Conservation (phyloP, 2,113 vertebrate species). For the Craseonycteris thonglongyai region DNA sequence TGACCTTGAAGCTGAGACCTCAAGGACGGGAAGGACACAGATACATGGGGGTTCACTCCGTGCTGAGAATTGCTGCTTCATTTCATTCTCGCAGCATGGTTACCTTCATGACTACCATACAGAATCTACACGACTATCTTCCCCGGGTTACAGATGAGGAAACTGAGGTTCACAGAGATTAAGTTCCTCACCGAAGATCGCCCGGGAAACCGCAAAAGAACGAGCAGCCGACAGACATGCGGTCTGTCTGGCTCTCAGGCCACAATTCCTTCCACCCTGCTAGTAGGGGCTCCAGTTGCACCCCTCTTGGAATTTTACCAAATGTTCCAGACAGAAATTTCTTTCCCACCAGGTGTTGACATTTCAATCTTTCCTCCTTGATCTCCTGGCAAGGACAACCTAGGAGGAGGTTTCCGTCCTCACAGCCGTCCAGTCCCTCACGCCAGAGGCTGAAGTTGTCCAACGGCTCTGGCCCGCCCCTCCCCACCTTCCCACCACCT, state of each 20-base stretch:
- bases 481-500: not conserved
- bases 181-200: not conserved
- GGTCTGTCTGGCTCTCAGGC: not conserved
- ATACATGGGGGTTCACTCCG: not conserved
- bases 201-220: not conserved
- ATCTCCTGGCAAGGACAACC: not conserved
- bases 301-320: not conserved
- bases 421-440: fast-evolving
- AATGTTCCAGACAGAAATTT: not conserved
- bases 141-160: not conserved
- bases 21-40: no score
- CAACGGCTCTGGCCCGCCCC: not conserved
- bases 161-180: not conserved
- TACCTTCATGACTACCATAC: not conserved
- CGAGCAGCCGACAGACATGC: not conserved
- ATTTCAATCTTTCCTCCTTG: not conserved
- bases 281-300: not conserved
- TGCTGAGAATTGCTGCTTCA: not conserved
- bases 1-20: not conserved
- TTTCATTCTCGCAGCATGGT: not conserved
- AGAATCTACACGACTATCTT: not conserved
- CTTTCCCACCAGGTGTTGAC: not conserved
- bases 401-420: not conserved
- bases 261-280: not conserved
- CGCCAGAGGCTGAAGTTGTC: not conserved